Percentiles rank a stretch among this genome's conserved stretches.
Conservation (phyloP, 2,888 invertebrate genomes). For the Campoletis raptor region DNA sequence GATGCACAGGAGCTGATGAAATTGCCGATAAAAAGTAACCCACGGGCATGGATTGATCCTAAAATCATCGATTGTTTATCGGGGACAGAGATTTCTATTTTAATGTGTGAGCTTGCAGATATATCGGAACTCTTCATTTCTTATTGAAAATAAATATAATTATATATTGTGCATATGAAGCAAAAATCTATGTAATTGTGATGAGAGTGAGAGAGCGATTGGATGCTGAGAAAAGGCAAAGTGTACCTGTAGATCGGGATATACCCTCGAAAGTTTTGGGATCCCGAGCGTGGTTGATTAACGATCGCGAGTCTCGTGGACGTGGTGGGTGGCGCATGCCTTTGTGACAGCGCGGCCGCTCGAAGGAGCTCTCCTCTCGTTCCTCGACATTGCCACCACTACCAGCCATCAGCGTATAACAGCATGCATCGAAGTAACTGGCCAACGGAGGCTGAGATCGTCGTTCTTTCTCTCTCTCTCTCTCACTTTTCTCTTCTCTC, state of each 20-base stretch:
- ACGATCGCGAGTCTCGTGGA: conserved; percentile 82
- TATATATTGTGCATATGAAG: background rate
- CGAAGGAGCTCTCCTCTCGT: conserved; percentile 72
- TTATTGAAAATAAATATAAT: background rate
- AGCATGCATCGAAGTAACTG: conserved; percentile 43
- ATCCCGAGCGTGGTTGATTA: conserved; percentile 83
- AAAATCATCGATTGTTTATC: background rate
- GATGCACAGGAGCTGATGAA: background rate
- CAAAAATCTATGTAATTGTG: conserved; percentile 60
- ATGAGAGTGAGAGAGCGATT: conserved; percentile 71
- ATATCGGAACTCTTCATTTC: conserved; percentile 32
- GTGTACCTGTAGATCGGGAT: conserved; percentile 81
- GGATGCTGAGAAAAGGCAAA: conserved; percentile 71
- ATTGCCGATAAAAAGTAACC: background rate
- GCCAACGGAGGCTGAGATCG: conserved; percentile 50
- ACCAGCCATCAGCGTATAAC: conserved; percentile 61
- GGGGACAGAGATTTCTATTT: background rate
- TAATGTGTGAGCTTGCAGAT: conserved; percentile 34
- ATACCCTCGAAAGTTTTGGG: conserved; percentile 82
- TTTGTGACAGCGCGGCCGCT: conserved; percentile 84
- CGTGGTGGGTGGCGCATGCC: conserved; percentile 85
- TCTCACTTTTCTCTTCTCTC: background rate
- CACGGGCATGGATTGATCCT: background rate
- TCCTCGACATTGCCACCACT: conserved; percentile 82
- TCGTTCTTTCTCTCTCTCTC: conserved; percentile 48